These are phyloP conservation scores for Pipistrellus pygmaeus DNA, from an alignment of 2,797 vertebrate genomes.

Conservation along the genomic window DNA sequence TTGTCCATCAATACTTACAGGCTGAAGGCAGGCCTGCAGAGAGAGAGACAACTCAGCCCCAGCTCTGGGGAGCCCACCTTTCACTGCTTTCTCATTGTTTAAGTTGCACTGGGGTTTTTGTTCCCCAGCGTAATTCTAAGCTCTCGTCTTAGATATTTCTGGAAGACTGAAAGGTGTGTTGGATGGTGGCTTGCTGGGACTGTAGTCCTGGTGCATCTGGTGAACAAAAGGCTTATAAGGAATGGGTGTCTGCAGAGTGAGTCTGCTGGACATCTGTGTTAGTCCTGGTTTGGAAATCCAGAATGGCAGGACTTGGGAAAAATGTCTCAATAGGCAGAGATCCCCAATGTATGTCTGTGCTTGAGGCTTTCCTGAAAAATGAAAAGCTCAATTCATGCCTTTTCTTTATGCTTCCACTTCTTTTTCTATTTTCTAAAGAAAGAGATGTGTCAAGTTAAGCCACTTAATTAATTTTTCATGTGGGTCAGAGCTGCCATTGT, in stretches of 20 bases:
- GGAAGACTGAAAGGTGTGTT: not conserved
- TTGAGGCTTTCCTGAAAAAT: slow-evolving; percentile 44
- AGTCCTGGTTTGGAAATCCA: slow-evolving; percentile 44
- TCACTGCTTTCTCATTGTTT: not conserved
- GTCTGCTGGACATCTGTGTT: not conserved
- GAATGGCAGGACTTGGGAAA: not conserved
- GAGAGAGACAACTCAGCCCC: not conserved
- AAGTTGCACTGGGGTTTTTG: not conserved
- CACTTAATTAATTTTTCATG: slow-evolving; percentile 66
- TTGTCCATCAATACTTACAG: not conserved
- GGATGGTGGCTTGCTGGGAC: not conserved
- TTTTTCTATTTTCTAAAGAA: slow-evolving; percentile 24
- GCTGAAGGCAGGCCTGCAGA: not conserved
- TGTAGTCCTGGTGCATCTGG: not conserved
- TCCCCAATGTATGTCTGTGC: slow-evolving; percentile 6
- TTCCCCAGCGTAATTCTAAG: not conserved
- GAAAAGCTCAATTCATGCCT: slow-evolving; percentile 56
- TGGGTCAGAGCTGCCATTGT: slow-evolving; percentile 69
- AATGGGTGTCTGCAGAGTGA: not conserved
- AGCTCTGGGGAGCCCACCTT: not conserved
- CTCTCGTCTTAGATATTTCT: not conserved
- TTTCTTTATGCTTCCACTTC: not conserved
- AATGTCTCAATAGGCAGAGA: slow-evolving; percentile 53
- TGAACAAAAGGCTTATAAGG: slow-evolving; percentile 6
- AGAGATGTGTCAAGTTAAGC: slow-evolving; percentile 61